Evolutionary conservation across 2,888 invertebrate species (phyloP).

Genomic region (Callimorpha dominula): DNA sequence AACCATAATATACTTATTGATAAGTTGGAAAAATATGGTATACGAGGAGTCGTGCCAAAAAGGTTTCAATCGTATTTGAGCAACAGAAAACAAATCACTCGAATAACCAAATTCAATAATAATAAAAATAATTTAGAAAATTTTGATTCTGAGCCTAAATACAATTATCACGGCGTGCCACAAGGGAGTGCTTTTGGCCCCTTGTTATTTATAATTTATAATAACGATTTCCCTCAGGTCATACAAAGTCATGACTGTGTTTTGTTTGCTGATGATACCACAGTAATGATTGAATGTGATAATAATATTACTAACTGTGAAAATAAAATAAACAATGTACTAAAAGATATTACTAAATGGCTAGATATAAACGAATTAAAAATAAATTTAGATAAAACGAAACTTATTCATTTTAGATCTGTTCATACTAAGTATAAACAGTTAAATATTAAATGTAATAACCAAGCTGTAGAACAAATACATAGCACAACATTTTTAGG

Average conservation of each 20-base stretch:
- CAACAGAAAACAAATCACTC: constrained; percentile 3
- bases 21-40: background rate
- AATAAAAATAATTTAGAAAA: background rate
- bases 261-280: constrained; percentile 1
- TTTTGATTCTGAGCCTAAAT: constrained; percentile 7
- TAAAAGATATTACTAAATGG: background rate
- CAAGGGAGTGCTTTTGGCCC: background rate
- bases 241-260: background rate
- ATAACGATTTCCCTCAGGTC: too few relatives aligned
- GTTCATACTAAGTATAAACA: background rate
- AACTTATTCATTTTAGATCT: background rate
- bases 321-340: background rate
- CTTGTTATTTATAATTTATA: too few relatives aligned
- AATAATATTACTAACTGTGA: background rate
- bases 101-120: constrained; percentile 9
- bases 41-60: background rate
- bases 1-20: background rate
- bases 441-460: background rate
- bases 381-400: background rate
- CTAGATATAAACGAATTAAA: background rate
- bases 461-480: background rate
- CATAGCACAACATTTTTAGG: background rate
- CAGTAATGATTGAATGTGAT: too few relatives aligned
- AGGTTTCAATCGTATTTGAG: constrained; percentile 11
- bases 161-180: constrained; percentile 7